Evolutionary conservation across 2,113 vertebrate species (phyloP), one percentile per base, ranked within the genome.

Genomic region (Sphaerodactylus townsendi): DNA sequence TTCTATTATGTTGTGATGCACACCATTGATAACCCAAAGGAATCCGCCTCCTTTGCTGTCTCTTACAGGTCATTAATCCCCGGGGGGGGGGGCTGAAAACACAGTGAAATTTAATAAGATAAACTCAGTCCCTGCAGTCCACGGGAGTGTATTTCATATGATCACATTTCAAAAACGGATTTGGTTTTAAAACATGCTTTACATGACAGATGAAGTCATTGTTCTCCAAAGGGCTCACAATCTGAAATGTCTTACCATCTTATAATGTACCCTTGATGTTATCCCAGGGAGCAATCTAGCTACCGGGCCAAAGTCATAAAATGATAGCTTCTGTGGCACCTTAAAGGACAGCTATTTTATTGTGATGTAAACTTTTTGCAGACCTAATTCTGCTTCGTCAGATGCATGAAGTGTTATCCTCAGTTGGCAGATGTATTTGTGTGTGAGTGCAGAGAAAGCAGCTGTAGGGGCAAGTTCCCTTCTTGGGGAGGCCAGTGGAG

Each of bases 51-150:
- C 77, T 35, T 65, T 74, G 41, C 56, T 23, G 68, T 76, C 59
- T 87, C 37, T 65, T 44, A 48, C 64, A 79, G 37, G 33, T 80
- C 91, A 86, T 84, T 85, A 53, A 21, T 85, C 77, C 74, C 17
- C 0, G 23, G 5, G 77, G 71, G 23, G 5, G 77, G 71, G 80
- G 78, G 50, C 79, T 66, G 48, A 90, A 69, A 35, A 41, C 28
- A 37, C 19, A 14, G 17, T 35, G 10, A 59, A 65, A 10, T n/a
- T 85, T 46, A 81, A 83, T 44, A 9, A 44, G n/a, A 39, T 35
- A 79, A 82, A 53, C 91, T 70, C 48, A 90, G 10, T 88, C 85
- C 46, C 71, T 84, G 85, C 79, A 76, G 68, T 68, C 85, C 1
- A 66, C 30, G 25, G n/a, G 15, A n/a, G 65, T 33, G 14, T 21